phyloP scores from a whole-genome alignment of 2,797 vertebrate species.

The Spinibarbus caldwelli region DNA sequence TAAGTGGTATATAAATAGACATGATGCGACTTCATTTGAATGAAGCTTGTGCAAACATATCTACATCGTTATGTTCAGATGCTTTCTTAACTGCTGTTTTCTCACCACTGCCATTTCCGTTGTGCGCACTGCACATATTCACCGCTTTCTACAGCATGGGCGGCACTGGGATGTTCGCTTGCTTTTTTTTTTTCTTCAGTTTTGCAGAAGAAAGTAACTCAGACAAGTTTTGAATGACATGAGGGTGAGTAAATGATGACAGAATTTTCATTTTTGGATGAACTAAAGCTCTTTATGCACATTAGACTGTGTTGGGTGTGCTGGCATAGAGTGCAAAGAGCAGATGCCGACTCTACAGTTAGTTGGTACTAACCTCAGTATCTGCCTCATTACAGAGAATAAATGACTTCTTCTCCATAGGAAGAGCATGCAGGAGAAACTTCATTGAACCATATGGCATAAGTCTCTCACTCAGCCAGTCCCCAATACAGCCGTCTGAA shows the following conservation, averaged over 20 bases:
- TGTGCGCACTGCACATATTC: no score
- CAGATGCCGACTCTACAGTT: conserved; percentile 19
- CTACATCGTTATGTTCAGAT: not conserved
- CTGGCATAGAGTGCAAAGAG: conserved; percentile 17
- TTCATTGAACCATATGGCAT: conserved; percentile 46
- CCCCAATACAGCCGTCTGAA: conserved; percentile 28
- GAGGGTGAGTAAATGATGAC: not conserved
- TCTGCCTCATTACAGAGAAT: conserved; percentile 44
- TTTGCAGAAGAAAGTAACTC: not conserved
- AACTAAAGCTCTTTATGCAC: conserved; percentile 10
- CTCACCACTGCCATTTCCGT: not conserved
- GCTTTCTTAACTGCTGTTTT: not conserved
- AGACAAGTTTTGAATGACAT: not conserved
- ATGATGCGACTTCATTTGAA: not conserved
- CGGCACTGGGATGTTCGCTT: not conserved
- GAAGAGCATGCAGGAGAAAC: conserved; percentile 28
- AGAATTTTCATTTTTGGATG: not conserved
- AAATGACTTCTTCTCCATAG: conserved; percentile 41
- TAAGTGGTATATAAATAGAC: not conserved
- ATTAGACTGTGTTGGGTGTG: not conserved
- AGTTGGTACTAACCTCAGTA: conserved; percentile 21
- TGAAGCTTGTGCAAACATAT: not conserved
- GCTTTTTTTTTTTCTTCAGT: not conserved
- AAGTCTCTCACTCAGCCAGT: conserved; percentile 24
- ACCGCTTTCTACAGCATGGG: not conserved